A percentile compares a stretch with the other conserved stretches of the same genome.
Evolutionary conservation across 2,797 vertebrate species (phyloP).

Genomic region (Urophycis tenuis): DNA sequence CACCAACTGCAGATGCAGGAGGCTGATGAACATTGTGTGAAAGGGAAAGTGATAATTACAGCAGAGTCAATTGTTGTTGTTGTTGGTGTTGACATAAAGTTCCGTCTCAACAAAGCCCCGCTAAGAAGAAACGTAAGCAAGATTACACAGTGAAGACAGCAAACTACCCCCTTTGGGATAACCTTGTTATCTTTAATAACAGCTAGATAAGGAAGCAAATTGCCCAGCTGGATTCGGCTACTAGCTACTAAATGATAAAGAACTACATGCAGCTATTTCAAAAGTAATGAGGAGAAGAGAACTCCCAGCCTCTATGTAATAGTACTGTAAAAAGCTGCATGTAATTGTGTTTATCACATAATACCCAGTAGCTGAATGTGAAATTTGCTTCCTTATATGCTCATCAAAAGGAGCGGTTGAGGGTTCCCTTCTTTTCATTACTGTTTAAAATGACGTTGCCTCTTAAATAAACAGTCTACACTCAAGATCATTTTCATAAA

Average conservation of each 20-base stretch:
- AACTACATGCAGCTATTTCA: constrained; percentile 30
- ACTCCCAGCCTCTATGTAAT: too few species aligned
- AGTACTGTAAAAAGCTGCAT: constrained; percentile 14
- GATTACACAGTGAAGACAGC: constrained; percentile 14
- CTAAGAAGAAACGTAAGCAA: constrained; percentile 5
- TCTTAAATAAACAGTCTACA: neutral
- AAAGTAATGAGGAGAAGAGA: too few species aligned
- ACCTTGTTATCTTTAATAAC: constrained; percentile 43
- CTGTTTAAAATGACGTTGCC: neutral
- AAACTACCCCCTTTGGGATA: constrained; percentile 27
- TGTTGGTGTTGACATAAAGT: neutral
- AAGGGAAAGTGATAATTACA: neutral
- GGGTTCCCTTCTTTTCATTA: neutral
- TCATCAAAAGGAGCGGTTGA: constrained; percentile 34
- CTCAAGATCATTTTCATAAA: neutral
- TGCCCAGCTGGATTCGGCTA: constrained; percentile 48
- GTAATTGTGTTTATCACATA: constrained; percentile 54
- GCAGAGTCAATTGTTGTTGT: neutral
- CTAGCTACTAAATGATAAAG: constrained; percentile 48
- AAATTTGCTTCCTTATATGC: constrained; percentile 53
- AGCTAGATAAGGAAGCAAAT: constrained; percentile 51
- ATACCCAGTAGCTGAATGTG: constrained; percentile 34
- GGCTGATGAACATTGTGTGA: neutral
- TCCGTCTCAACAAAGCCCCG: neutral
- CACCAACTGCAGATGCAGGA: neutral